These are phyloP conservation scores for Chloroceryle amazona DNA, from an alignment of 2,797 vertebrate genomes.

Conservation along the genomic window DNA sequence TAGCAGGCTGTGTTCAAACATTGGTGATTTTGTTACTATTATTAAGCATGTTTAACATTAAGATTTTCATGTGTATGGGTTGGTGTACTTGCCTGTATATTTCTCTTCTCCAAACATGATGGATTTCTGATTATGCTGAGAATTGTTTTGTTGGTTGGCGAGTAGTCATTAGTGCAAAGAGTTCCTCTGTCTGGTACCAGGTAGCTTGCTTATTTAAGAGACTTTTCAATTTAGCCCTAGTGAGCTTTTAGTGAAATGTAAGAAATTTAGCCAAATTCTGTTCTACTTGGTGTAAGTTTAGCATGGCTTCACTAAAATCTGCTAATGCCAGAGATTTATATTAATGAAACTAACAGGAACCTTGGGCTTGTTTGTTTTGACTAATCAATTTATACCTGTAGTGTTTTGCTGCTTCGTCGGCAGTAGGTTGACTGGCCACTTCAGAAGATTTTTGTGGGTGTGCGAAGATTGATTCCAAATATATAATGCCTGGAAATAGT, in stretches of 20 bases:
- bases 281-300: not conserved
- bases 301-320: not conserved
- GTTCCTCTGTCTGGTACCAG: not conserved
- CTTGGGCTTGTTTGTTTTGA: not conserved
- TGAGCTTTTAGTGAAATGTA: not conserved
- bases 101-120: not conserved
- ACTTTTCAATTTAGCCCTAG: not conserved
- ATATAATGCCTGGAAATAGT: not conserved
- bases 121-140: not conserved
- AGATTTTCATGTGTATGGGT: not conserved
- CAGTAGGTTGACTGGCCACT: not conserved
- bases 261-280: not conserved
- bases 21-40: not conserved
- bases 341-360: not conserved
- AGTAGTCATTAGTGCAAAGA: not conserved
- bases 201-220: not conserved
- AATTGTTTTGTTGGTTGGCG: not conserved
- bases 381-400: not conserved
- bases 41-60: not conserved
- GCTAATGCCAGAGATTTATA: not conserved
- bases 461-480: not conserved
- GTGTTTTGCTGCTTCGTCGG: not conserved
- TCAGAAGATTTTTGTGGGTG: not conserved
- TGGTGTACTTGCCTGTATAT: not conserved
- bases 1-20: not conserved